Conservation (phyloP, 2,113 vertebrate species). For the Parus major region DNA sequence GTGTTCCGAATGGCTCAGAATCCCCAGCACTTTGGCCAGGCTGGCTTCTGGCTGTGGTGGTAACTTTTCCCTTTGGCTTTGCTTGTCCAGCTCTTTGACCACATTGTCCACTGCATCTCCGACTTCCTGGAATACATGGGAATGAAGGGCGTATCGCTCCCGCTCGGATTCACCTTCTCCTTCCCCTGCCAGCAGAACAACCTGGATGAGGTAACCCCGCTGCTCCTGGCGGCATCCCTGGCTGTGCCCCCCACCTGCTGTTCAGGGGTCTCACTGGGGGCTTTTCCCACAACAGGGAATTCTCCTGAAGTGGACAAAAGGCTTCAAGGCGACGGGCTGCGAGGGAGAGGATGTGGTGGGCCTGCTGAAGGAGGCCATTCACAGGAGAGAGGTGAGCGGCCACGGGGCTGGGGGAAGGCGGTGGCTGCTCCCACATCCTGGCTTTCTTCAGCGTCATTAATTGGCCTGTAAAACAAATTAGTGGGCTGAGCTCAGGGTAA, state of each 20-base stretch:
- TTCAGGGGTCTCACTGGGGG: background rate
- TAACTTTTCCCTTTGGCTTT: background rate
- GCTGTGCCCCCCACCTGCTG: background rate
- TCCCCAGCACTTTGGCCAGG: background rate
- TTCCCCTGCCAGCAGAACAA: constrained; percentile 93
- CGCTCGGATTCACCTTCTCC: constrained; percentile 95
- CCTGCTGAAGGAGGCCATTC: constrained; percentile 91
- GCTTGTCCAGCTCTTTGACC: constrained; percentile 86
- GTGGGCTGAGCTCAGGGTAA: background rate
- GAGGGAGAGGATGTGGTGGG: constrained; percentile 90
- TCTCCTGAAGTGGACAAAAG: constrained; percentile 95
- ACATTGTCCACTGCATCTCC: constrained; percentile 90
- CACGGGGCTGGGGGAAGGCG: rapidly evolving
- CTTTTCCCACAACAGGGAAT: constrained; percentile 78
- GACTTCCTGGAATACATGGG: constrained; percentile 97
- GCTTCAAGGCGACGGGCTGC: constrained; percentile 91
- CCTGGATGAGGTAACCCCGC: constrained; percentile 84
- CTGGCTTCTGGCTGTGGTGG: background rate
- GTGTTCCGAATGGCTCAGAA: rapidly evolving
- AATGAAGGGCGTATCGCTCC: constrained; percentile 88
- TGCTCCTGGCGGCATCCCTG: background rate
- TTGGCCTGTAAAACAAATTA: constrained; percentile 33
- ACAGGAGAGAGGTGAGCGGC: constrained; percentile 79
- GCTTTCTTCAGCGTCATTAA: background rate
- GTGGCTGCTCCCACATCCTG: background rate